Percentiles rank a stretch among this genome's conserved stretches.
Conservation (phyloP, 2,888 invertebrate species). For the Oscheius sp. region DNA sequence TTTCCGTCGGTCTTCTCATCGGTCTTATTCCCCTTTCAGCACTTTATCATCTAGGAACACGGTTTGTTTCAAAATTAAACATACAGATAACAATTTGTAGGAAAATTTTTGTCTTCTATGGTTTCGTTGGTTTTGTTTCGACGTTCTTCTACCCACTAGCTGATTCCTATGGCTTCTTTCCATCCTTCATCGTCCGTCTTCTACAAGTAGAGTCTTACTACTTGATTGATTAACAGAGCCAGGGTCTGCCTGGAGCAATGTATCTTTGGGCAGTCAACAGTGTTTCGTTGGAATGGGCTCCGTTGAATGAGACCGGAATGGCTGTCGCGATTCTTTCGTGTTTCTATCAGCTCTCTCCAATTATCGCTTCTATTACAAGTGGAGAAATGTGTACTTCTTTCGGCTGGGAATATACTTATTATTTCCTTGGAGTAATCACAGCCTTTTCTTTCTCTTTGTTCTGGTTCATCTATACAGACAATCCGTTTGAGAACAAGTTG, state of each 20-base stretch:
- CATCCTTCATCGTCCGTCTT: slow-evolving; percentile 37
- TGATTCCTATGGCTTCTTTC: slow-evolving; percentile 34
- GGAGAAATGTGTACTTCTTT: slow-evolving; percentile 40
- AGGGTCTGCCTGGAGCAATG: slow-evolving; percentile 44
- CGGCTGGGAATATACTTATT: slow-evolving; percentile 46
- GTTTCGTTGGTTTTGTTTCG: slow-evolving; percentile 35
- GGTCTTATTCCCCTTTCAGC: slow-evolving; percentile 40
- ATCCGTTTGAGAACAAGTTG: slow-evolving; percentile 30
- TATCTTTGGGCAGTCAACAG: slow-evolving; percentile 42
- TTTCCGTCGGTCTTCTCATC: slow-evolving; percentile 40
- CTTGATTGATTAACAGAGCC: not conserved
- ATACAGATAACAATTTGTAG: slow-evolving; percentile 23
- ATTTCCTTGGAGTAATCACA: slow-evolving; percentile 35
- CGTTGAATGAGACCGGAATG: slow-evolving; percentile 35
- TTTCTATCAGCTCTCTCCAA: slow-evolving; percentile 42
- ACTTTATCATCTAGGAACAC: slow-evolving; percentile 40
- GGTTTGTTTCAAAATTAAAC: slow-evolving; percentile 17
- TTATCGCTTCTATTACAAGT: slow-evolving; percentile 36
- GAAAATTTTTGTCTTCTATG: slow-evolving; percentile 35
- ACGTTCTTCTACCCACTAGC: slow-evolving; percentile 39
- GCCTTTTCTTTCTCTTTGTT: slow-evolving; percentile 30
- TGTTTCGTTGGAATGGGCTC: slow-evolving; percentile 47
- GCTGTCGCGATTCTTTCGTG: slow-evolving; percentile 44
- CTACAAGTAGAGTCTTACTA: slow-evolving; percentile 7
- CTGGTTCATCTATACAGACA: slow-evolving; percentile 34